Percentiles rank a stretch among this genome's conserved stretches.
phyloP scores from a whole-genome alignment of 64 coral and sea anemone species.

The Cladopsammia gracilis region DNA sequence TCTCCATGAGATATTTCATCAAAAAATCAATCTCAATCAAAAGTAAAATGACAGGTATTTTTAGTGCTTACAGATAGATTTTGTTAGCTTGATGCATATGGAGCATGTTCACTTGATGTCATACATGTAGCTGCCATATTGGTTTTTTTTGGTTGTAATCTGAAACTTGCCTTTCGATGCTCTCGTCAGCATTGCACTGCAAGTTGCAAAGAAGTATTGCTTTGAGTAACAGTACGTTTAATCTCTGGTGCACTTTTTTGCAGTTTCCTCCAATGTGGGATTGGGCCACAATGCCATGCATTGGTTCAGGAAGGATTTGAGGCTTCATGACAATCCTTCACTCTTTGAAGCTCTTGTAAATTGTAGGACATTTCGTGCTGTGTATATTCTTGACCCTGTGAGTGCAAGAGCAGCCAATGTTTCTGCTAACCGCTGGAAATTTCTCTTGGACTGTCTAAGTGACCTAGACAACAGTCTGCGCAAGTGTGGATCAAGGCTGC shows the following conservation, averaged over 20 bases:
- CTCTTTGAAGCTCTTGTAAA: slow-evolving; percentile 77
- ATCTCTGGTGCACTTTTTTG: not conserved
- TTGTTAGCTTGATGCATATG: too few relatives aligned
- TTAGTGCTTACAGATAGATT: too few relatives aligned
- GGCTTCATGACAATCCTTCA: slow-evolving; percentile 97
- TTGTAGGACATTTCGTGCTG: slow-evolving; percentile 86
- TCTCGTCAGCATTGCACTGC: too few relatives aligned
- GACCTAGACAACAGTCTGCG: slow-evolving; percentile 94
- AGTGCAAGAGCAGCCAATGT: slow-evolving; percentile 78
- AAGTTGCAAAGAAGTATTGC: too few relatives aligned
- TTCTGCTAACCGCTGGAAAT: slow-evolving; percentile 91
- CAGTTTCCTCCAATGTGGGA: slow-evolving; percentile 72
- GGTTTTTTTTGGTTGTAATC: too few relatives aligned
- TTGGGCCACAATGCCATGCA: slow-evolving; percentile 85
- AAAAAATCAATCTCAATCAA: too few relatives aligned
- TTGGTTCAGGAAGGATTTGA: slow-evolving; percentile 98
- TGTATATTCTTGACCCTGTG: slow-evolving; percentile 96
- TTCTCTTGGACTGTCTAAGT: slow-evolving; percentile 82
- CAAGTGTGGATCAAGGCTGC: slow-evolving; percentile 86
- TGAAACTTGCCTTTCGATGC: too few relatives aligned
- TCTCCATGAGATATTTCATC: too few relatives aligned
- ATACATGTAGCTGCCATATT: too few relatives aligned
- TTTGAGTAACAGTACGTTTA: too few relatives aligned
- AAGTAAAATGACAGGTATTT: too few relatives aligned
- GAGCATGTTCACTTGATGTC: too few relatives aligned